Evolutionary conservation across 2,113 vertebrate species (phyloP).

Genomic region (Siniperca knerii): DNA sequence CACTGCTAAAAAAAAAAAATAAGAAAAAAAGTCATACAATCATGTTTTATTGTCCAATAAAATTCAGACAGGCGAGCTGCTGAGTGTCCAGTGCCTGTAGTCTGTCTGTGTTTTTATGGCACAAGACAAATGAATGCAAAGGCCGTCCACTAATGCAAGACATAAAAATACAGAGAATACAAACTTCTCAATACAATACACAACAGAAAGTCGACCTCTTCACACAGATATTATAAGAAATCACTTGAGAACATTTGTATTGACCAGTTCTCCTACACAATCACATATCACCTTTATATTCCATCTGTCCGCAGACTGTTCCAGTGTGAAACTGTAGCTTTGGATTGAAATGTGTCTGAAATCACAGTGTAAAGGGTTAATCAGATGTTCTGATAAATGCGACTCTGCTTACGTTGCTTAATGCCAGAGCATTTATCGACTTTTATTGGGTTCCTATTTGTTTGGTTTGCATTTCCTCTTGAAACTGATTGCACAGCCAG

Average conservation of each 20-base stretch:
- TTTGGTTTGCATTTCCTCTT: constrained; percentile 4
- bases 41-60: constrained; percentile 22
- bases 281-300: background rate
- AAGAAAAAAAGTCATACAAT: background rate
- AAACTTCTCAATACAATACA: background rate
- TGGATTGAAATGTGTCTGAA: background rate
- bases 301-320: background rate
- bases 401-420: background rate
- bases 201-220: background rate
- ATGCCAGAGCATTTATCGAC: background rate
- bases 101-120: constrained; percentile 27
- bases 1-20: background rate
- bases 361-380: background rate
- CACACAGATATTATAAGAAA: background rate
- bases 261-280: background rate
- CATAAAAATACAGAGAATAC: constrained; percentile 6
- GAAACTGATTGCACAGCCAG: constrained; percentile 4
- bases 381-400: constrained; percentile 17
- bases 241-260: background rate
- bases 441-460: background rate
- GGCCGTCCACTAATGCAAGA: constrained; percentile 6
- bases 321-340: background rate
- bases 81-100: constrained; percentile 2
- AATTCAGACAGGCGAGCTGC: background rate
- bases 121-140: constrained; percentile 25